Evolutionary conservation across 2,113 vertebrate species (phyloP).

Genomic region (Dissostichus mawsoni): DNA sequence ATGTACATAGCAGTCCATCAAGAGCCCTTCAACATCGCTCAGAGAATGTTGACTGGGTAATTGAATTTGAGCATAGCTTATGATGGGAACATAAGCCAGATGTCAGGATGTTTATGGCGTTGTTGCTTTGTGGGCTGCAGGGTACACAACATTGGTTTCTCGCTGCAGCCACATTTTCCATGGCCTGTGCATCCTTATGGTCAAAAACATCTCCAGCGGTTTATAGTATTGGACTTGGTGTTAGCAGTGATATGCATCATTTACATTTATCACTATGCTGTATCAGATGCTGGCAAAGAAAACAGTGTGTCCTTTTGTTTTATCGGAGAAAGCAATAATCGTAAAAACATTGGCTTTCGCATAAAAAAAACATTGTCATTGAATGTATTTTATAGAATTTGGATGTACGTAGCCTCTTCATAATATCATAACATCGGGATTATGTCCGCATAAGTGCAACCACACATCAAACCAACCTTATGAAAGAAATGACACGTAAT

Average conservation of each 20-base stretch:
- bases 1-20: slow-evolving; percentile 70
- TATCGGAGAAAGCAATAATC: neutral
- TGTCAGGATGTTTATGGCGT: slow-evolving; percentile 78
- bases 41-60: slow-evolving; percentile 72
- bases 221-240: slow-evolving; percentile 33
- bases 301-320: neutral
- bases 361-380: neutral
- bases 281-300: slow-evolving; percentile 26
- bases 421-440: neutral
- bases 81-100: slow-evolving; percentile 75
- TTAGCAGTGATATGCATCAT: slow-evolving; percentile 42
- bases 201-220: slow-evolving; percentile 50
- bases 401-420: neutral
- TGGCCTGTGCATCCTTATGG: slow-evolving; percentile 44
- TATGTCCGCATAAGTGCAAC: slow-evolving; percentile 1
- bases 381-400: neutral
- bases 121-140: slow-evolving; percentile 72
- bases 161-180: slow-evolving; percentile 63
- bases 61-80: slow-evolving; percentile 70
- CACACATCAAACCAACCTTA: slow-evolving; percentile 24
- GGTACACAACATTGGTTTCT: slow-evolving; percentile 73
- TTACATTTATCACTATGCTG: slow-evolving; percentile 20
- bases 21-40: slow-evolving; percentile 59
- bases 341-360: too few species aligned
- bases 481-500: neutral